These are phyloP conservation scores for Polymixis lichenea DNA, from an alignment of 2,888 invertebrate species.

Conservation along the genomic window DNA sequence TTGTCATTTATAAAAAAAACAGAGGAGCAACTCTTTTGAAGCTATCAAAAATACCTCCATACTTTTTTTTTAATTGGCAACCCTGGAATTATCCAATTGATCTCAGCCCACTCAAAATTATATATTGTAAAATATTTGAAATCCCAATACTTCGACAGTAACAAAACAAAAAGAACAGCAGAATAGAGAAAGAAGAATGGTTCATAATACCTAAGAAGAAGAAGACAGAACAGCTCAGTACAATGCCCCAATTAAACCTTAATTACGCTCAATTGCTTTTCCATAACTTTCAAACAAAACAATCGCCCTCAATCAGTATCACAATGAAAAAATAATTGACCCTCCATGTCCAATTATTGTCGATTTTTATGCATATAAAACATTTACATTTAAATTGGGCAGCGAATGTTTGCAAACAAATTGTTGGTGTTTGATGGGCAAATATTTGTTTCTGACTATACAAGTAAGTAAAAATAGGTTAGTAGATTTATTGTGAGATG, in stretches of 20 bases:
- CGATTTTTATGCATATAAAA: slow-evolving; percentile 75
- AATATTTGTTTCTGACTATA: slow-evolving; percentile 31
- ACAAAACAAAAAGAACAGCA: neutral
- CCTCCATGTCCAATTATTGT: slow-evolving; percentile 61
- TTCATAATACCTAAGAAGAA: neutral
- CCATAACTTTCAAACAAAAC: slow-evolving; percentile 32
- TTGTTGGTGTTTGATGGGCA: slow-evolving; percentile 43
- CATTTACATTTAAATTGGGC: slow-evolving; percentile 82
- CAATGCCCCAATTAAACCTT: slow-evolving; percentile 7
- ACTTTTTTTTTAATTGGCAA: too few species aligned
- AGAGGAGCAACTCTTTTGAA: too few species aligned
- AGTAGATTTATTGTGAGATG: neutral
- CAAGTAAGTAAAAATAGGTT: neutral
- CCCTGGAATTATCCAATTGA: too few species aligned
- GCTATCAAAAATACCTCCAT: too few species aligned
- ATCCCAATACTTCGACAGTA: neutral
- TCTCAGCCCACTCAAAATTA: too few species aligned
- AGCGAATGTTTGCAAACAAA: slow-evolving; percentile 61
- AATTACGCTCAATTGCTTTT: slow-evolving; percentile 26
- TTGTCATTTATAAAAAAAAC: too few species aligned
- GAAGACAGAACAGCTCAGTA: neutral
- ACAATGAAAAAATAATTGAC: slow-evolving; percentile 63
- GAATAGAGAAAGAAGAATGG: neutral
- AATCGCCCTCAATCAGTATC: slow-evolving; percentile 36
- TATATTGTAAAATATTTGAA: neutral